Percentiles rank a stretch among this genome's conserved stretches.
Conservation (phyloP, 2,113 vertebrate genomes). For the Manacus vitellinus region DNA sequence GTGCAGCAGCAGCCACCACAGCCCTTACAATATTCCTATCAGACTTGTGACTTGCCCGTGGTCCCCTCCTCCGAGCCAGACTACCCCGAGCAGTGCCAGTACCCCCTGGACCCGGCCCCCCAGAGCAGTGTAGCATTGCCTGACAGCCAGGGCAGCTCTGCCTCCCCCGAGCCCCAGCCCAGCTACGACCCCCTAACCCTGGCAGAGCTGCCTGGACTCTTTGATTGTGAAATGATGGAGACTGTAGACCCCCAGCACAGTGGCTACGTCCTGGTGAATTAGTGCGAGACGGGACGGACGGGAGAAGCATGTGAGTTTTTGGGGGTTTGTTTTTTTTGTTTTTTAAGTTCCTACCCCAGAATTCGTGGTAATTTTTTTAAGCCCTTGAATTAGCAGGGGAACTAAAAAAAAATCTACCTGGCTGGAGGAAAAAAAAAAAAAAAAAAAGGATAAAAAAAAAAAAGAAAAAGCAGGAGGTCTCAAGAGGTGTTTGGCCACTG, state of each 20-base stretch:
- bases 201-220: slow-evolving; percentile 82
- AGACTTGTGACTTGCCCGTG: slow-evolving; percentile 74
- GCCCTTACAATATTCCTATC: slow-evolving; percentile 78
- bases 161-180: slow-evolving; percentile 42
- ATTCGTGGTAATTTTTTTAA: slow-evolving; percentile 65
- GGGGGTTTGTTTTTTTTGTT: background rate
- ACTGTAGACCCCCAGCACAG: slow-evolving; percentile 92
- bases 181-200: slow-evolving; percentile 78
- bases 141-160: slow-evolving; percentile 49
- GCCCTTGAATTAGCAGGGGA: slow-evolving; percentile 28
- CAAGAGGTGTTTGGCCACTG: background rate
- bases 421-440: background rate
- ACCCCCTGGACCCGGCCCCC: slow-evolving; percentile 74
- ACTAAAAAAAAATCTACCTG: slow-evolving; percentile 2
- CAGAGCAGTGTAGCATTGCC: background rate
- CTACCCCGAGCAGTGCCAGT: slow-evolving; percentile 78
- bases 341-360: slow-evolving; percentile 19
- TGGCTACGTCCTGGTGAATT: slow-evolving; percentile 95
- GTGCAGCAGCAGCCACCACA: slow-evolving; percentile 40
- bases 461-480: background rate
- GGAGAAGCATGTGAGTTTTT: slow-evolving; percentile 59
- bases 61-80: slow-evolving; percentile 64
- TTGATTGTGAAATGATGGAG: slow-evolving; percentile 98
- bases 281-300: slow-evolving; percentile 8
- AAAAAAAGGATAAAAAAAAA: background rate